Evolutionary conservation across 2,113 vertebrate species (phyloP).

Genomic region (Ploceus nigricollis): DNA sequence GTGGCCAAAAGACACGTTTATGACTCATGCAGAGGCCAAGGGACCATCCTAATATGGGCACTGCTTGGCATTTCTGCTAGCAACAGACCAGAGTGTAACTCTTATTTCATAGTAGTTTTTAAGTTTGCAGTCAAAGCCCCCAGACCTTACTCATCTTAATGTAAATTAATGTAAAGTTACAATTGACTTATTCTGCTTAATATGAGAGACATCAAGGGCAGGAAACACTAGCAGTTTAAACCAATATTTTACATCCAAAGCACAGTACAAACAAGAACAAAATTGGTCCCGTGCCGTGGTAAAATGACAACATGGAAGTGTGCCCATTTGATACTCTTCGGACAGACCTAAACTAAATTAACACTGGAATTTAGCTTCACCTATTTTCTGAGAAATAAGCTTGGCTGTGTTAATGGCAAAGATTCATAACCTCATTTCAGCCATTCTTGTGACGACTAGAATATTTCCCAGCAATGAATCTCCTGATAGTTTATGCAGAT

Average conservation of each 20-base stretch:
- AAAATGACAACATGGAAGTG: neutral
- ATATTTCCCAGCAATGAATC: neutral
- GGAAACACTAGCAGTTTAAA: neutral
- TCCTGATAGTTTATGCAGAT: neutral
- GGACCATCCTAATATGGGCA: conserved; percentile 42
- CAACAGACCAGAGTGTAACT: neutral
- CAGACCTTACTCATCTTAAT: neutral
- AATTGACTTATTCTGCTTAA: neutral
- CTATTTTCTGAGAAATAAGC: neutral
- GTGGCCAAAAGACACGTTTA: conserved; percentile 60
- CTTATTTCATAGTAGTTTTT: neutral
- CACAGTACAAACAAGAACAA: neutral
- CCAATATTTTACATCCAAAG: neutral
- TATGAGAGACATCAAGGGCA: neutral
- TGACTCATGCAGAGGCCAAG: conserved; percentile 49
- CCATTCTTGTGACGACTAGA: neutral
- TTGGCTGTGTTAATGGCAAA: neutral
- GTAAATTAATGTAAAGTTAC: neutral
- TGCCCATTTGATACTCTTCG: neutral
- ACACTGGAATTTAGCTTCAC: neutral
- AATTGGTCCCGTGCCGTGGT: neutral
- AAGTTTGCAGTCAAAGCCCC: neutral
- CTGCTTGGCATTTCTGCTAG: conserved; percentile 27
- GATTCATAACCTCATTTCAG: neutral
- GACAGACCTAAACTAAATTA: neutral